Evolutionary conservation across 1,140 invertebrate species (phyloP), one percentile per base, ranked within the genome.

Genomic region (Pogonognathellus flavescens): DNA sequence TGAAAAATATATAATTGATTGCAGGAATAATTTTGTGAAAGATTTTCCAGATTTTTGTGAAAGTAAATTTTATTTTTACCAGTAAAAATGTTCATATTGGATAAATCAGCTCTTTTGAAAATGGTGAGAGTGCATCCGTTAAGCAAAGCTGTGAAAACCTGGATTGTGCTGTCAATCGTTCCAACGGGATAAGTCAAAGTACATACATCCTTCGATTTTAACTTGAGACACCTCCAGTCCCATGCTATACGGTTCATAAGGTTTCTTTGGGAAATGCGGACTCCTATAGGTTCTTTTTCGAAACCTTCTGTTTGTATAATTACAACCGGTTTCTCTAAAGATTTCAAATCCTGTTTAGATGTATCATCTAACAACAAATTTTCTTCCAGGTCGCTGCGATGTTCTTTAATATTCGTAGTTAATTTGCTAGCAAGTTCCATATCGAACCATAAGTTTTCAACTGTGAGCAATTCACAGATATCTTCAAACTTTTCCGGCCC

Each of bases 191-290:
- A 72, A 1, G 62, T 86, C 14, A 88, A 18, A 41, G 60, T 57
- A 20, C 53, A 84, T n/a, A 13, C 13, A 53, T 60, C 83, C 4
- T 82, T 82, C 11, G 49, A n/a, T 9, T n/a, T 80, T 18, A 83
- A 49, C 0, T 95, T 95, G 87, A 96, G 94, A 1, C 92, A 92
- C 9, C 92, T 91, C 93, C 96, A 97, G 90, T 97, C 95, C 95
- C 95, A 97, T 88, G 93, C 92, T 5, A 97, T 90, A 9, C 95
- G 93, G 89, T 96, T 97, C 84, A 96, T 90, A 11, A 96, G 92
- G 0, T 94, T 93, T 18, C 92, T 92, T 89, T 97, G 96, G 0
- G 95, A 93, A 9, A 98, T 90, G 88, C 96, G 93, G 1, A 97
- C 96, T 57, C 72, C 70, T n/a, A 16, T n/a, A n/a, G 70, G 70